A percentile compares a stretch with the other conserved stretches of the same genome.
Conservation (phyloP, 2,113 vertebrate genomes). For the Dolichallabes microphthalmus region DNA sequence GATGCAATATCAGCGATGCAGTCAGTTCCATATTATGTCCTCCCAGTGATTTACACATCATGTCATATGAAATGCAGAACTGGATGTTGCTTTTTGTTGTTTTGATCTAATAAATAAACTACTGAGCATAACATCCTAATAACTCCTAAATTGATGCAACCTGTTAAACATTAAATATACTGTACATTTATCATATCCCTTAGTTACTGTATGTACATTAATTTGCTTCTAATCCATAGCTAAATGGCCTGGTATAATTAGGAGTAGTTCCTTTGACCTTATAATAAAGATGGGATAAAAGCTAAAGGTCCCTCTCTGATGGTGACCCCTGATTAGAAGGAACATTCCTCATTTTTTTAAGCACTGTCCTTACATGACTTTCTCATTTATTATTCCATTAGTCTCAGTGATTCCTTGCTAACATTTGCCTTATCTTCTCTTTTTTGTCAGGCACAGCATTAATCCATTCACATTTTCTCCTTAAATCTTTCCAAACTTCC, state of each 20-base stretch:
- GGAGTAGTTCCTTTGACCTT: neutral
- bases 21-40: neutral
- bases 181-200: neutral
- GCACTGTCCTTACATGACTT: constrained; percentile 24
- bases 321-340: constrained; percentile 28
- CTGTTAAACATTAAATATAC: neutral
- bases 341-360: neutral
- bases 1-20: neutral
- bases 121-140: neutral
- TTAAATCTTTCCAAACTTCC: constrained; percentile 27
- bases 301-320: constrained; percentile 15
- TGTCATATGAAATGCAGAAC: neutral
- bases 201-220: neutral
- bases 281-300: constrained; percentile 1
- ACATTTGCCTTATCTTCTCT: constrained; percentile 8
- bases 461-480: constrained; percentile 9
- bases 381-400: constrained; percentile 25
- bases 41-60: neutral
- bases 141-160: neutral
- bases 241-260: constrained; percentile 19
- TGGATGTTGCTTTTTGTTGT: neutral
- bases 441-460: constrained; percentile 5
- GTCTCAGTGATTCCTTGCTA: constrained; percentile 23
- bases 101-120: neutral
- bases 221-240: constrained; percentile 15